phyloP scores from a whole-genome alignment of 2,888 invertebrate species.

The Habroteleia sp. region DNA sequence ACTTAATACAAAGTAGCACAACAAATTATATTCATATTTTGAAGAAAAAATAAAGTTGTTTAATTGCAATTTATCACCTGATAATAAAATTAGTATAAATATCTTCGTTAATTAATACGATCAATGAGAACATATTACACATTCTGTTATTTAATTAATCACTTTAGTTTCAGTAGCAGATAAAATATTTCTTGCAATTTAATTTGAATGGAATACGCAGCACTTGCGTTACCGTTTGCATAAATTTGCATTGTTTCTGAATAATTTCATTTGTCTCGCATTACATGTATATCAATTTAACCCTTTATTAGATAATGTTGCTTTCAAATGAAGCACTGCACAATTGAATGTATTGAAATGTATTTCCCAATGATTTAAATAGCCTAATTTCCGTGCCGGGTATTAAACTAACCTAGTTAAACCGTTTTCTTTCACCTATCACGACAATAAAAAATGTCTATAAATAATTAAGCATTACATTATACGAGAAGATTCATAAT shows the following conservation, averaged over 20 bases:
- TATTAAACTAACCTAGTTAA: too few relatives aligned
- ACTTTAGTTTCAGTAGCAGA: constrained; percentile 12
- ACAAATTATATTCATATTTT: not conserved
- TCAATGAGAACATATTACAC: constrained; percentile 15
- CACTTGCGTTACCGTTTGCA: constrained; percentile 50
- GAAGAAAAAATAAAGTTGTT: not conserved
- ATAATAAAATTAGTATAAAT: constrained; percentile 5
- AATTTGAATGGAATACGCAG: constrained; percentile 46
- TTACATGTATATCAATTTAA: constrained; percentile 53
- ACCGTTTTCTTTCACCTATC: too few relatives aligned
- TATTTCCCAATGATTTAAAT: constrained; percentile 12
- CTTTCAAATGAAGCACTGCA: constrained; percentile 28
- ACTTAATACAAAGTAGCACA: too few relatives aligned
- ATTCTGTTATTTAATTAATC: constrained; percentile 26
- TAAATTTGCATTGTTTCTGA: constrained; percentile 59
- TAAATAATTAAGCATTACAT: too few relatives aligned
- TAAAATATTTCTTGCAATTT: constrained; percentile 52
- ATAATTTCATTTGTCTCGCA: constrained; percentile 52
- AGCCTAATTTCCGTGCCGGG: constrained; percentile 4
- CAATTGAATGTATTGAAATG: constrained; percentile 28
- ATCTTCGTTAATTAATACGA: constrained; percentile 21
- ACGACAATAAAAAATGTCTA: too few relatives aligned
- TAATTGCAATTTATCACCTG: not conserved
- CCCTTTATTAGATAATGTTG: constrained; percentile 48
- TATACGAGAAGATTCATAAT: too few relatives aligned